These are phyloP conservation scores for Nasonia giraulti DNA, from an alignment of 1,140 invertebrate species.

Conservation along the genomic window DNA sequence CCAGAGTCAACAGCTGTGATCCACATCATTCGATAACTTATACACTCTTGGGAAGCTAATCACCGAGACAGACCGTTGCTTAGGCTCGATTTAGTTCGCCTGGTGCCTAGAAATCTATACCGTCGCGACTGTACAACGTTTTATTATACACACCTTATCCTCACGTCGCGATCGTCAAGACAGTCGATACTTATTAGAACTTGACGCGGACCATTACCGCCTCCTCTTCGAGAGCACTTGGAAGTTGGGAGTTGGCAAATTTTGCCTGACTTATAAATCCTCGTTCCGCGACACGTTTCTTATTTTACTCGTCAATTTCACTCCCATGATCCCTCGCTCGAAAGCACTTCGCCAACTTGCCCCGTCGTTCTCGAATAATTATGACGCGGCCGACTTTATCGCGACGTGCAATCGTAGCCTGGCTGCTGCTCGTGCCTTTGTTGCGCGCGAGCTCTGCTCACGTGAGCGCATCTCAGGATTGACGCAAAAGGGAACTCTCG, in stretches of 20 bases:
- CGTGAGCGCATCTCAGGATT: background rate
- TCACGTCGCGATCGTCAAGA: background rate
- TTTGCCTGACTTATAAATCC: background rate
- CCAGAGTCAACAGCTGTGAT: constrained; percentile 1
- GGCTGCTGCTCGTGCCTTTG: background rate
- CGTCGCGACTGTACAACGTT: background rate
- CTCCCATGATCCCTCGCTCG: background rate
- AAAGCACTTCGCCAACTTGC: background rate
- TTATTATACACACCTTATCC: background rate
- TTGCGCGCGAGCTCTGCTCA: background rate
- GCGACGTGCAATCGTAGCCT: constrained; percentile 17
- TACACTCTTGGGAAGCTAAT: background rate
- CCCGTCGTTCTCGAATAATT: constrained; percentile 40
- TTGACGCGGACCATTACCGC: background rate
- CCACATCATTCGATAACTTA: background rate
- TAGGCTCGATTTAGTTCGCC: background rate
- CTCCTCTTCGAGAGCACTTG: background rate
- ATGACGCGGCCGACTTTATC: constrained; percentile 42
- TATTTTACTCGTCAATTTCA: background rate
- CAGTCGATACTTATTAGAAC: constrained; percentile 45
- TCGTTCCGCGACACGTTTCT: background rate
- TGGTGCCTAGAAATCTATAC: constrained; percentile 7
- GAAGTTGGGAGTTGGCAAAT: background rate
- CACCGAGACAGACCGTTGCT: background rate
- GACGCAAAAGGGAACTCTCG: constrained; percentile 40